A percentile compares a stretch with the other conserved stretches of the same genome.
These are phyloP conservation scores for Meloidogyne chitwoodi DNA, from an alignment of 1,140 invertebrate genomes.

Conservation along the genomic window DNA sequence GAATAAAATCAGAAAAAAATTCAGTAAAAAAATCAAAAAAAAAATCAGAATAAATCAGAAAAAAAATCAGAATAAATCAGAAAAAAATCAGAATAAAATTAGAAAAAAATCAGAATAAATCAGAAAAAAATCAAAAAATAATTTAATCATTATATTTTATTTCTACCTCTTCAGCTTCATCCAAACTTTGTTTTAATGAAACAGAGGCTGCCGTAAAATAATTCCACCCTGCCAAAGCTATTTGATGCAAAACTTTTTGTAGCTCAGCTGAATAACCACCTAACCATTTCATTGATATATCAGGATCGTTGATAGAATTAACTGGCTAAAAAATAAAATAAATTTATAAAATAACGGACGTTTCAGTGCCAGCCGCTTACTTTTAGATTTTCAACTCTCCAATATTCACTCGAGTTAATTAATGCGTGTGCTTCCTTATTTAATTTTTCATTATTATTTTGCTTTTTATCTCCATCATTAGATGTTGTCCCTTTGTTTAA, in stretches of 20 bases:
- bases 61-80: background rate
- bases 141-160: too few relatives aligned
- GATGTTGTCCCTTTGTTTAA: conserved; percentile 46
- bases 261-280: conserved; percentile 35
- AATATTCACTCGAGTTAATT: conserved; percentile 45
- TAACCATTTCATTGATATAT: conserved; percentile 30
- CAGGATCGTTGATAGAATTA: conserved; percentile 33
- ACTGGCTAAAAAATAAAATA: conserved; percentile 17
- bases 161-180: conserved; percentile 46
- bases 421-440: conserved; percentile 43
- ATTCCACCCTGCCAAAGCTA: conserved; percentile 42
- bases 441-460: conserved; percentile 21
- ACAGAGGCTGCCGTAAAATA: conserved; percentile 47
- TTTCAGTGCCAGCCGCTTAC: conserved; percentile 8
- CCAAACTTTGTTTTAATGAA: conserved; percentile 41
- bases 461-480: conserved; percentile 21
- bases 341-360: background rate
- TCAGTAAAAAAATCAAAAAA: background rate
- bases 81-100: background rate
- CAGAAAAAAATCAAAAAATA: background rate
- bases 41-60: background rate
- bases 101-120: background rate
- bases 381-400: conserved; percentile 33
- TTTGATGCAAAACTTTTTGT: conserved; percentile 42
- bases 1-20: too few relatives aligned